Conservation (phyloP, 2,113 vertebrate genomes). For the Tylochromis polylepis region DNA sequence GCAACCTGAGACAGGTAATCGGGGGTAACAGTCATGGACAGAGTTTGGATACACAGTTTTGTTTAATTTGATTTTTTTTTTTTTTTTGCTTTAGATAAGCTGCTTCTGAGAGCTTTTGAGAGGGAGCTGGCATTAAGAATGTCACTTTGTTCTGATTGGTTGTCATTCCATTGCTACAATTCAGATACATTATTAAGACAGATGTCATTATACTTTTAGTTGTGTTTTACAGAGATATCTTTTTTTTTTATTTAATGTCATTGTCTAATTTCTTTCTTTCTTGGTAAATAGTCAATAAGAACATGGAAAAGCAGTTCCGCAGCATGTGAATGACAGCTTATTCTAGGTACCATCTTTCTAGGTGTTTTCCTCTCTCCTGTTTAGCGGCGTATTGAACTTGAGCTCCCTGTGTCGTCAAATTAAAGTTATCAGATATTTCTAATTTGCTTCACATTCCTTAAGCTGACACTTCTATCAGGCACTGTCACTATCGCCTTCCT, state of each 20-base stretch:
- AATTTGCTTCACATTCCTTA: slow-evolving; percentile 29
- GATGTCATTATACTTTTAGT: slow-evolving; percentile 19
- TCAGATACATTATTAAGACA: slow-evolving; percentile 33
- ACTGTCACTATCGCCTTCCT: slow-evolving; percentile 11
- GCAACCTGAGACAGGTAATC: slow-evolving; percentile 99
- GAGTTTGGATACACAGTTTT: slow-evolving; percentile 14
- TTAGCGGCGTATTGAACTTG: slow-evolving; percentile 10
- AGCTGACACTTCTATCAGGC: slow-evolving; percentile 35
- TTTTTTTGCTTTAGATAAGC: slow-evolving; percentile 16
- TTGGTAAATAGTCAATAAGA: not conserved
- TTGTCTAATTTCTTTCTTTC: slow-evolving; percentile 8
- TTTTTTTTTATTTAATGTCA: slow-evolving; percentile 23
- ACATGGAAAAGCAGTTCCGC: not conserved
- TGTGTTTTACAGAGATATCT: slow-evolving; percentile 22
- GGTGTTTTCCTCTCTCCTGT: slow-evolving; percentile 17
- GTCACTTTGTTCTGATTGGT: slow-evolving; percentile 63
- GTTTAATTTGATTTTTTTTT: not conserved
- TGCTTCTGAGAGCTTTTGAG: slow-evolving; percentile 41
- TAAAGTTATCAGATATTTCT: slow-evolving; percentile 33
- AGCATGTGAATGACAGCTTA: not conserved
- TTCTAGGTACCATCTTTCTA: not conserved
- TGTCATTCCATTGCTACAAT: slow-evolving; percentile 63
- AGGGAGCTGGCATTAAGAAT: slow-evolving; percentile 46
- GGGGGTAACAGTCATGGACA: slow-evolving; percentile 47
- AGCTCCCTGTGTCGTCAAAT: slow-evolving; percentile 15